Percentiles rank a stretch among this genome's conserved stretches.
These are phyloP conservation scores for Pseudomyrmex dendroicus DNA, from an alignment of 1,140 invertebrate species.

Conservation along the genomic window DNA sequence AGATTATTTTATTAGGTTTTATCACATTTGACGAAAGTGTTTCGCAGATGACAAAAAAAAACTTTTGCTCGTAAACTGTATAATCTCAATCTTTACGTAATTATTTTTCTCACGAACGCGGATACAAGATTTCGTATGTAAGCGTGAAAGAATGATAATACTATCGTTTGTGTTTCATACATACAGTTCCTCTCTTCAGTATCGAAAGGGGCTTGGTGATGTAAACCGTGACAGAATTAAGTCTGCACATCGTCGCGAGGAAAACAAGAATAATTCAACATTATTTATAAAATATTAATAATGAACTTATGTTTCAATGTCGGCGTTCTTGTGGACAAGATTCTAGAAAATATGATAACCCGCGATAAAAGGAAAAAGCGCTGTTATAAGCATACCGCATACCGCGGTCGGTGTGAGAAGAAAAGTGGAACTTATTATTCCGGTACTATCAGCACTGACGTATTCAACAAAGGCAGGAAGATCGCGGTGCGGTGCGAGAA, in stretches of 20 bases:
- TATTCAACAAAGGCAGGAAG: constrained; percentile 29
- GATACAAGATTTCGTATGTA: background rate
- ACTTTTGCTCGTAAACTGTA: background rate
- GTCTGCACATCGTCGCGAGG: no score
- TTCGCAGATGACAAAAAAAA: no score
- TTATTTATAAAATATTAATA: constrained; percentile 23
- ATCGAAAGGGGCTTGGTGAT: background rate
- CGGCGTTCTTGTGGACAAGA: background rate
- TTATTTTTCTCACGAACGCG: background rate
- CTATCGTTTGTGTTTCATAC: constrained; percentile 2
- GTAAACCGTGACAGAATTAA: constrained; percentile 20
- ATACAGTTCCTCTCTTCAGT: constrained; percentile 8
- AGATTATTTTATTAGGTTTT: no score
- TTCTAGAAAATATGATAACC: constrained; percentile 44
- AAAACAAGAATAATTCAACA: background rate
- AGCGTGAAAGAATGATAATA: background rate
- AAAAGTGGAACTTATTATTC: constrained; percentile 26
- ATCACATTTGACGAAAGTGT: no score
- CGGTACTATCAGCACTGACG: constrained; percentile 21
- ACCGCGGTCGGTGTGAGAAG: constrained; percentile 6
- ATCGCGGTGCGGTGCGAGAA: constrained; percentile 2
- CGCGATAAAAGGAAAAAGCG: no score
- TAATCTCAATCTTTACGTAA: constrained; percentile 15
- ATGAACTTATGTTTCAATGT: background rate
- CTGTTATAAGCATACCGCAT: constrained; percentile 47